Percentiles rank a stretch among this genome's conserved stretches.
These are phyloP conservation scores for Hypomesus transpacificus DNA, from an alignment of 2,113 vertebrate species.

Conservation along the genomic window DNA sequence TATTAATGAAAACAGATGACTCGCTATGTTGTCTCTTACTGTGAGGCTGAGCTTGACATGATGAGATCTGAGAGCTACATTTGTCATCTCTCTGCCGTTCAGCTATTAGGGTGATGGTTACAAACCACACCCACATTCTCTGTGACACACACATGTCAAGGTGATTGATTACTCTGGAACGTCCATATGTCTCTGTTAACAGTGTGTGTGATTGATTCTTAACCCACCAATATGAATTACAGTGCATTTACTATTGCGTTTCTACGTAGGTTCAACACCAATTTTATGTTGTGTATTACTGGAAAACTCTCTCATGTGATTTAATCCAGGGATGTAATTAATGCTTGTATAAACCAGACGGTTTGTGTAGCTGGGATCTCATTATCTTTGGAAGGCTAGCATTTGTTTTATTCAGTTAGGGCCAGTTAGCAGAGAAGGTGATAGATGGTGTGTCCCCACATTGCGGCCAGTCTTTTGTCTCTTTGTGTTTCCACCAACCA, in stretches of 20 bases:
- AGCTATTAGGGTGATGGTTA: background rate
- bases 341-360: slow-evolving; percentile 40
- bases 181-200: no score
- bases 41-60: background rate
- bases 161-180: no score
- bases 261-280: no score
- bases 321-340: slow-evolving; percentile 37
- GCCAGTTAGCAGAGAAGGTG: slow-evolving; percentile 13
- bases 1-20: background rate
- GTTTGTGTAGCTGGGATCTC: slow-evolving; percentile 25
- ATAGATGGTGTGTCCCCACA: background rate
- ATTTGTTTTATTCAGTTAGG: slow-evolving; percentile 46
- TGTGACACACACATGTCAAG: no score
- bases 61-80: background rate
- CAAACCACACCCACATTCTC: background rate
- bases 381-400: slow-evolving; percentile 38
- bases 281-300: no score
- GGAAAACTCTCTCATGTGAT: background rate
- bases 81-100: background rate
- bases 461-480: background rate
- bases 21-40: background rate
- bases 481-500: background rate
- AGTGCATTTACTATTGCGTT: no score
- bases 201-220: no score
- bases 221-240: no score